Evolutionary conservation across 2,113 vertebrate species (phyloP).

Genomic region (Rhombomys opimus): DNA sequence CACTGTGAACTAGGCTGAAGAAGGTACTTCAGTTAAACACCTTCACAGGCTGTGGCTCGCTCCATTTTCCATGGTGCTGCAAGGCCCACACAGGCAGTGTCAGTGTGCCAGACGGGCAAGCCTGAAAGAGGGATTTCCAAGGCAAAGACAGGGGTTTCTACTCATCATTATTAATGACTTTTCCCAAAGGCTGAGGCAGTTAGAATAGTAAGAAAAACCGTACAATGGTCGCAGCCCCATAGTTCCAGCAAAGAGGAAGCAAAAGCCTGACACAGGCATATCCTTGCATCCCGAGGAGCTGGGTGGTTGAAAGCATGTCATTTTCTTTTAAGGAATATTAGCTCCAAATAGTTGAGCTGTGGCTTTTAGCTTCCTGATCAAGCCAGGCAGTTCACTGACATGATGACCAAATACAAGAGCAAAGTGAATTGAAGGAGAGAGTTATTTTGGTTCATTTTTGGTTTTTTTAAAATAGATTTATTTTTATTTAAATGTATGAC

Average conservation of each 20-base stretch:
- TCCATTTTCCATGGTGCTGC: fast-evolving
- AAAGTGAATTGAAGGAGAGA: neutral
- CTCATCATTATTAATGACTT: neutral
- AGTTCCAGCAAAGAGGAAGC: neutral
- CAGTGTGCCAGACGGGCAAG: neutral
- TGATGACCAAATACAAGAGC: neutral
- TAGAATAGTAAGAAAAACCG: neutral
- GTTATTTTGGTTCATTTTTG: neutral
- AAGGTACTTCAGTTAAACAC: neutral
- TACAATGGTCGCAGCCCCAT: neutral
- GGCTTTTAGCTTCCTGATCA: neutral
- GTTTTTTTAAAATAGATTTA: neutral
- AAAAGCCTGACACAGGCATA: neutral
- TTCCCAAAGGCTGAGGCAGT: neutral
- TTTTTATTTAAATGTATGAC: neutral
- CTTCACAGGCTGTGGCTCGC: neutral
- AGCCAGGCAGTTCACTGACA: neutral
- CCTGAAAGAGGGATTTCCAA: neutral
- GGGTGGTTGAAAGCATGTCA: neutral
- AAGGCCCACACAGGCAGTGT: too few species aligned
- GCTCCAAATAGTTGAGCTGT: neutral
- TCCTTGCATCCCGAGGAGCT: neutral
- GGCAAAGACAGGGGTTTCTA: neutral
- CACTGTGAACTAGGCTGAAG: neutral
- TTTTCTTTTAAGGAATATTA: neutral